Conservation (phyloP, 2,113 vertebrate genomes). For the Xenus cinereus region DNA sequence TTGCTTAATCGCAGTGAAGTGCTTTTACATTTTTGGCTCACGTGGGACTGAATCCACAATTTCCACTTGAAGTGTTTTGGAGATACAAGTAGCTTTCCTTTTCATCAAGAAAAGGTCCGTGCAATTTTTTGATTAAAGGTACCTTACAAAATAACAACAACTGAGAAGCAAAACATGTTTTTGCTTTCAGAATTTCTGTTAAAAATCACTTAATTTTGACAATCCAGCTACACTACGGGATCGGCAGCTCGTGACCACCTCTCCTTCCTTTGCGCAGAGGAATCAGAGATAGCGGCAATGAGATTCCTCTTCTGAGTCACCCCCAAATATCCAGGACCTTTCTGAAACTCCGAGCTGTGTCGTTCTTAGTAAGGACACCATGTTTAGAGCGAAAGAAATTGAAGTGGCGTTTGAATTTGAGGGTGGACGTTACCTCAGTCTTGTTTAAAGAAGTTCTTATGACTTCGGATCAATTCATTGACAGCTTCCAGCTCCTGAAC, state of each 20-base stretch:
- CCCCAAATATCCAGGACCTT: background rate
- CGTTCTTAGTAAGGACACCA: background rate
- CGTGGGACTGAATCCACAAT: background rate
- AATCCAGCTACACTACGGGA: background rate
- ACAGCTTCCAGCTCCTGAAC: background rate
- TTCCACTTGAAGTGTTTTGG: background rate
- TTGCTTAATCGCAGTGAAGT: background rate
- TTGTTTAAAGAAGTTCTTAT: background rate
- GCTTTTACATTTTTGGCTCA: background rate
- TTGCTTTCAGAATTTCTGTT: background rate
- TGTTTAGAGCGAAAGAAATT: background rate
- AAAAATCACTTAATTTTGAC: background rate
- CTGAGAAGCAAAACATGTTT: background rate
- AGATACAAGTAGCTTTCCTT: background rate
- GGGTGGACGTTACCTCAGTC: fast-evolving
- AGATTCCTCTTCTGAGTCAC: background rate
- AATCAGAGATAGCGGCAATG: background rate
- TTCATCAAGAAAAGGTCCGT: background rate
- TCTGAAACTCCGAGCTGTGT: background rate
- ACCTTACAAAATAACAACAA: background rate
- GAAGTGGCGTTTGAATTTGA: background rate
- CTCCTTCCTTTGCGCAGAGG: background rate
- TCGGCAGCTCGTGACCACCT: fast-evolving
- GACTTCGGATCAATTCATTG: background rate
- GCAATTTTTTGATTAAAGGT: background rate